A percentile compares a stretch with the other conserved stretches of the same genome.
Conservation (phyloP, 2,113 vertebrate species). For the Psephotus haematonotus region DNA sequence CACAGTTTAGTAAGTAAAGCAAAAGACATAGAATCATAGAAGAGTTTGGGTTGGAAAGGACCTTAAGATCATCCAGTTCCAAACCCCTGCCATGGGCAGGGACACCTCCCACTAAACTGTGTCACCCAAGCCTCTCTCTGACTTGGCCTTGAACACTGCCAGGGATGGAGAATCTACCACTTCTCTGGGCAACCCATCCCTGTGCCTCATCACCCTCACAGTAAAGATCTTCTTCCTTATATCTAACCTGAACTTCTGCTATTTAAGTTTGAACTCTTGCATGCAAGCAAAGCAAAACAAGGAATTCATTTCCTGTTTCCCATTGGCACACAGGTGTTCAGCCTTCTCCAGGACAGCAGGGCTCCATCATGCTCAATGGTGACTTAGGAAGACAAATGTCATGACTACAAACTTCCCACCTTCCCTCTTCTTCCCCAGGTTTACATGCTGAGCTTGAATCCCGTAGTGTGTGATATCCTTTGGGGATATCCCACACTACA, state of each 20-base stretch:
- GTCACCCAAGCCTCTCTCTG: neutral
- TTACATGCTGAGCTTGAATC: neutral
- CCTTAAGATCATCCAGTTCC: neutral
- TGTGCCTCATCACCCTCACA: neutral
- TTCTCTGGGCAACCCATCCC: neutral
- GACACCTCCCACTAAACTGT: neutral
- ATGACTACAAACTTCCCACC: neutral
- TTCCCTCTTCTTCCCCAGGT: neutral
- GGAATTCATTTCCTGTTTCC: neutral
- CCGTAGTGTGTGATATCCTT: neutral
- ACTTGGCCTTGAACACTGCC: neutral
- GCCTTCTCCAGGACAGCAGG: neutral
- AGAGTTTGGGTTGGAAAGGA: neutral
- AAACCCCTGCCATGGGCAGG: neutral
- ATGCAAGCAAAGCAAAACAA: neutral
- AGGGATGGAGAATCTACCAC: neutral
- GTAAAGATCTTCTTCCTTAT: neutral
- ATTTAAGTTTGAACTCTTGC: neutral
- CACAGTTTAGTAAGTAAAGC: neutral
- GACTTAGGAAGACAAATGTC: neutral
- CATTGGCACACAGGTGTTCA: neutral
- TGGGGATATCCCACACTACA: too few relatives aligned
- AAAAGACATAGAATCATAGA: neutral
- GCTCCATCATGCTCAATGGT: neutral
- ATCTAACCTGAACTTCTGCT: neutral